Evolutionary conservation across 2,797 vertebrate genomes (phyloP), one percentile per base, ranked within the genome.

Genomic region (Craterocephalus amniculus): DNA sequence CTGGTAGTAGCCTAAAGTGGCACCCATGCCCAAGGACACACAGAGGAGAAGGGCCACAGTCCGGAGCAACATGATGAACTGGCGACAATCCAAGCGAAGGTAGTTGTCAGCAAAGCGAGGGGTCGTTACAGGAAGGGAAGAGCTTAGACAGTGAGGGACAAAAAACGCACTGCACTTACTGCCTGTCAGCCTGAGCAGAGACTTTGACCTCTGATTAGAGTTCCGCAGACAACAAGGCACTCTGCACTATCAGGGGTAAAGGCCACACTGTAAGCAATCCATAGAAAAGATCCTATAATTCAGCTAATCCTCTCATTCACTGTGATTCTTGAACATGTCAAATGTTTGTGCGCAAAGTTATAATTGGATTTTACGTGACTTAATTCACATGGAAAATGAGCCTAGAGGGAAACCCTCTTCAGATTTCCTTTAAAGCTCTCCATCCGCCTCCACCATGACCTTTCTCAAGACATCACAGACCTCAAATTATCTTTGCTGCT

Each of bases 171-270:
- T 34, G 69, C 40, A 73, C 55, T 34, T 77, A 75, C 84, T 74
- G 84, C 54, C 71, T 65, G 70, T 36, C 61, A 79, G 60, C 59
- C 63, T 45, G 58, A 77, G 38, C 43, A 78, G 65, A 84, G 90
- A 95, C 95, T 95, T 95, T 94, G 93, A 88, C 88, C 94, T 76
- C 52, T 84, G 94, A 95, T 92, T 90, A 88, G 78, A 62, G 83
- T 84, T 54, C 22, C 67, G 83, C 82, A 87, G 89, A 95, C 94
- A 95, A 91, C 93, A 62, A 88, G 87, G 90, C 92, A 92, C 24
- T 74, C 64, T 43, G 54, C 86, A 77, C 70, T 54, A 69, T 63
- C 72, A 60, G 86, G 91, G 87, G 78, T 90, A 90, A 95, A 95
- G 89, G 90, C 84, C 90, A 72, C 3, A 9, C n/a, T 27, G 20